These are phyloP conservation scores for Eremophila alpestris DNA, from an alignment of 2,797 vertebrate species.

Conservation along the genomic window DNA sequence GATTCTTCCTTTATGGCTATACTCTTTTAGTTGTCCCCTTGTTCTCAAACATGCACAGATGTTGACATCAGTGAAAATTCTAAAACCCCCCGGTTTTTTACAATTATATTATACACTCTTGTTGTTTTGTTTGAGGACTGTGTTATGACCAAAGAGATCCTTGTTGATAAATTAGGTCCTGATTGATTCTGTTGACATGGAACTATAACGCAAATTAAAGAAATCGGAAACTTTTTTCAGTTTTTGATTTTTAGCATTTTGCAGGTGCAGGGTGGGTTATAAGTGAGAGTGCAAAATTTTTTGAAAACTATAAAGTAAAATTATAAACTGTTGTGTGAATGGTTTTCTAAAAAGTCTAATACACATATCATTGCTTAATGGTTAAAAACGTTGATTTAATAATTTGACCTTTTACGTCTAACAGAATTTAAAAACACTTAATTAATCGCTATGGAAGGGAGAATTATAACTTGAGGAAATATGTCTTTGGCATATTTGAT, in stretches of 20 bases:
- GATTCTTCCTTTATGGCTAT: not conserved
- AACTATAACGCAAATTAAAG: not conserved
- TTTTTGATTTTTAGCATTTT: not conserved
- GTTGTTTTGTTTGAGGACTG: not conserved
- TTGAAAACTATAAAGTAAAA: not conserved
- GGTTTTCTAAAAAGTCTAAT: not conserved
- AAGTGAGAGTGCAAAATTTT: not conserved
- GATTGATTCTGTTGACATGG: not conserved
- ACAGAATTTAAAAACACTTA: not conserved
- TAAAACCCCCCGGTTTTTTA: rapidly evolving
- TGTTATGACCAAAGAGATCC: not conserved
- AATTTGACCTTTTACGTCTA: not conserved
- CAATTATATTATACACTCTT: not conserved
- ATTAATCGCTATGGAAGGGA: not conserved
- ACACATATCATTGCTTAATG: not conserved
- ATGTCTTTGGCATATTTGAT: not conserved
- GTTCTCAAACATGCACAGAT: not conserved
- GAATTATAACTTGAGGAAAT: not conserved
- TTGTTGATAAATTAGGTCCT: not conserved
- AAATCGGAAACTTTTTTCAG: not conserved
- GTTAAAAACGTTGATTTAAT: not conserved
- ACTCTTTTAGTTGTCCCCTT: rapidly evolving
- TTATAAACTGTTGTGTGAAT: not conserved
- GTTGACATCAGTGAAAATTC: not conserved
- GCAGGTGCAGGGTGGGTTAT: not conserved